Percentiles rank a stretch among this genome's conserved stretches.
phyloP scores from a whole-genome alignment of 2,113 vertebrate genomes.

The Callipepla squamata region DNA sequence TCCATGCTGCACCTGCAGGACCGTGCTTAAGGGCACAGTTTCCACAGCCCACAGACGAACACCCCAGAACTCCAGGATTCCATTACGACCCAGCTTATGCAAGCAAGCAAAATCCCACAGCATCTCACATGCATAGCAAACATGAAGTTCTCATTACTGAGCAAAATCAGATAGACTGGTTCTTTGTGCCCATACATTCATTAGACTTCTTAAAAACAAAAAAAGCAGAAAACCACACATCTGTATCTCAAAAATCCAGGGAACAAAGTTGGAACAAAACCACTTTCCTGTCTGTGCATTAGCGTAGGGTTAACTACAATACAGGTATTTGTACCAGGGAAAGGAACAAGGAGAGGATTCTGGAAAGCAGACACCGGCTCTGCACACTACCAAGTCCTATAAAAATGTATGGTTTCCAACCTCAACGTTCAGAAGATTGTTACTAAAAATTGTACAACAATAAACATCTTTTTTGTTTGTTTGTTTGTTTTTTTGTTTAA shows the following conservation, averaged over 20 bases:
- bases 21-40: neutral
- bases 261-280: neutral
- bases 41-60: neutral
- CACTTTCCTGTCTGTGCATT: neutral
- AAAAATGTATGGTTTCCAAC: neutral
- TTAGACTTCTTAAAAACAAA: neutral
- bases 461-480: neutral
- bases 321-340: neutral
- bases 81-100: neutral
- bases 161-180: neutral
- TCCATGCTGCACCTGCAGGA: conserved; percentile 34
- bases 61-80: conserved; percentile 14
- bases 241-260: neutral
- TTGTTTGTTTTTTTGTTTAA: neutral
- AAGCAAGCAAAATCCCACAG: conserved; percentile 16
- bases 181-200: neutral
- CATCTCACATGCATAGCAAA: conserved; percentile 33
- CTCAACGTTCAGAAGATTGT: neutral
- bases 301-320: neutral
- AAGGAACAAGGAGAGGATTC: neutral
- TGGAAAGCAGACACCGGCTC: neutral
- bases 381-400: neutral
- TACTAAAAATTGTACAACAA: neutral
- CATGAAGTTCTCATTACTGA: neutral
- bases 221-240: neutral